Evolutionary conservation across 2,888 invertebrate species (phyloP), one percentile per base, ranked within the genome.

Genomic region (Synanthedon myopaeformis): DNA sequence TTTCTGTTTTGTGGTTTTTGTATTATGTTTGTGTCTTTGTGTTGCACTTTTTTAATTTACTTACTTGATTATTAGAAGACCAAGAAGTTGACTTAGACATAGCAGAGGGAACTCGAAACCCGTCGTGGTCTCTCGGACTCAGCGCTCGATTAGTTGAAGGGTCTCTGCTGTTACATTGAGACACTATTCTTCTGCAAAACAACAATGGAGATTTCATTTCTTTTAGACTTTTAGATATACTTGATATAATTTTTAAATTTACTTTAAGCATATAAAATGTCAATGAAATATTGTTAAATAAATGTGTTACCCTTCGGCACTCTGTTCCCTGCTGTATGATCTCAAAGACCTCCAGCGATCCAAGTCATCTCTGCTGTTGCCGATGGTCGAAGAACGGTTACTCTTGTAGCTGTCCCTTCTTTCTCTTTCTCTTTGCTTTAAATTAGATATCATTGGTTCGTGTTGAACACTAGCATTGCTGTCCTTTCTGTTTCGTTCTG

Each of bases 291-390:
- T 12, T 50, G n/a, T 13, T 45, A 45, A 45, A 45, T 3, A 35
- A 35, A 8, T 45, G 45, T 45, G 13, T 45, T 59, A 87, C 88
- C 89, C 81, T 71, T 89, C 89, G 54, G 79, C 73, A 57, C 88
- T 89, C 52, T 86, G 87, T 64, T 89, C 88, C 58, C 88, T 74
- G 66, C 87, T 89, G 53, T 79, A 88, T 17, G 86, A 87, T 45
- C 87, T 69, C 56, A 86, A 64, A 1, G 87, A 87, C 51, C 87
- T 75, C 87, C 87, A 87, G 52, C 82, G 73, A 56, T 87, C 87
- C 55, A 87, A 70, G 60, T 87, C 86, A 61, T 87, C 87, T 57
- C 87, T 72, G 55, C 86, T 86, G 56, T 84, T 86, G 1, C 85
- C 87, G 56, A 86, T 78, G 3, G 78, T 87, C 42, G 86, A 86